phyloP scores from a whole-genome alignment of 92 coral and sea anemone species.

The Epizoanthus fatuus region DNA sequence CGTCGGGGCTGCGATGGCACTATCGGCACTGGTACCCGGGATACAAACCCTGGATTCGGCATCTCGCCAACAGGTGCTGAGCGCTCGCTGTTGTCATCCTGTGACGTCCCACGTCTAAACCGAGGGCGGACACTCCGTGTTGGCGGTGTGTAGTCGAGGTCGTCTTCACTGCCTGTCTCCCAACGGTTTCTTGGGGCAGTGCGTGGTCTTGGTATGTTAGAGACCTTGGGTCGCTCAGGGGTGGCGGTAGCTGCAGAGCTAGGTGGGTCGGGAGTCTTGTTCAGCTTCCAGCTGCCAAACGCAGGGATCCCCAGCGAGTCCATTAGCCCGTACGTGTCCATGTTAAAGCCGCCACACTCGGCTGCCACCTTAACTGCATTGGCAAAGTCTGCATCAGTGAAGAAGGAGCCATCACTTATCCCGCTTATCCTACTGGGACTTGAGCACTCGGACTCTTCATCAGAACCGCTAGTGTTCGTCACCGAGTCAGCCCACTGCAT shows the following conservation, averaged over 20 bases:
- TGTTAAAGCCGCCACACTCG: constrained; percentile 99
- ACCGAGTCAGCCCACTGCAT: constrained; percentile 99
- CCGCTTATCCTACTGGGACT: constrained; percentile 94
- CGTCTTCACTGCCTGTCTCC: constrained; percentile 96
- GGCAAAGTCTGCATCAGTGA: constrained; percentile 99
- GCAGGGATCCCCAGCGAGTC: constrained; percentile 97
- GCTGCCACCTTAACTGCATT: constrained; percentile 98
- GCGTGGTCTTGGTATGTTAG: constrained; percentile 47
- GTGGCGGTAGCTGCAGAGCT: constrained; percentile 74
- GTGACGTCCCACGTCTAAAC: constrained; percentile 63
- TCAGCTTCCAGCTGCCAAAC: constrained; percentile 87
- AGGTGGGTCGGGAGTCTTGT: constrained; percentile 76
- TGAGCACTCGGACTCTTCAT: constrained; percentile 95
- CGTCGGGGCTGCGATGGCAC: constrained; percentile 94
- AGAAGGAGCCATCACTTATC: constrained; percentile 97
- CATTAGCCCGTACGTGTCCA: constrained; percentile 97
- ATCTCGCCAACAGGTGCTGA: constrained; percentile 67
- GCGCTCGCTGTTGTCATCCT: constrained; percentile 74
- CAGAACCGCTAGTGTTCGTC: constrained; percentile 99
- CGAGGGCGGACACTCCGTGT: constrained; percentile 82
- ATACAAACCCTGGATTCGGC: constrained; percentile 75
- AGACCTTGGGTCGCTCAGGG: constrained; percentile 50
- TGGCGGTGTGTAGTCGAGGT: constrained; percentile 79
- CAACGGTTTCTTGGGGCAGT: constrained; percentile 66
- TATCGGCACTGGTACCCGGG: constrained; percentile 85